Base-by-base conservation (phyloP, 92 coral and sea anemone genomes). In the Bergia puertoricense region DNA sequence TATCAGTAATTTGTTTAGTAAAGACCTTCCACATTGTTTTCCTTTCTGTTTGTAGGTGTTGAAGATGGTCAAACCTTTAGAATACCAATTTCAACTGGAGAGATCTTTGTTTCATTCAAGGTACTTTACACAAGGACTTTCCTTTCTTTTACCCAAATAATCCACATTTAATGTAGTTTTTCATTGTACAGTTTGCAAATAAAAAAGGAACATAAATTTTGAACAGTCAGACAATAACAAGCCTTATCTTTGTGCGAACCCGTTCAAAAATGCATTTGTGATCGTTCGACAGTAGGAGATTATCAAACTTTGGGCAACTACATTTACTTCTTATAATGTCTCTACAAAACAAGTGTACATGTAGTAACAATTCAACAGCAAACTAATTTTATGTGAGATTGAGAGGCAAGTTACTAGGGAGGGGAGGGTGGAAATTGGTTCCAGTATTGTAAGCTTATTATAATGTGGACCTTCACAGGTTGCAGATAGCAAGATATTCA, bases 61-160 rank as follows among this genome's bases (percentile, higher is more conserved):
- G 99, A 97, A 50, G 92, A 97, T 92, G 98, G 97, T 5, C 99
- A 97, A 79, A 97, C 98, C 11, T 95, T 97, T 22, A 90, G 98
- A 76, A 92, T 97, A 80, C 99, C 99, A 8, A 86, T 95, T 72
- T 92, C 91, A 18, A 88, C 93, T 76, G 96, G 99, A 81, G 99
- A 96, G 89, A 89, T 96, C 15, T 96, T 91, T 92, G 93, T 96
- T 39, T 93, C 98, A 76, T 95, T 96, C 80, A 95, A 92, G 96
- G 99, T 96, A 84, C 67, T 38, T 0, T 6, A 39, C 22, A 16
- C 77, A 30, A 18, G 6, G 5, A 16, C 9, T 39, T 4, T n/a
- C 41, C n/a, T 23, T 18, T 22, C n/a, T 74, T 57, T 57, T 57
- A 57, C 67, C 18, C 67, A 14, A 57, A 18, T 14, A 8, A 57